Conservation (phyloP, 2,797 vertebrate species). For the Poeciliopsis gracilis region DNA sequence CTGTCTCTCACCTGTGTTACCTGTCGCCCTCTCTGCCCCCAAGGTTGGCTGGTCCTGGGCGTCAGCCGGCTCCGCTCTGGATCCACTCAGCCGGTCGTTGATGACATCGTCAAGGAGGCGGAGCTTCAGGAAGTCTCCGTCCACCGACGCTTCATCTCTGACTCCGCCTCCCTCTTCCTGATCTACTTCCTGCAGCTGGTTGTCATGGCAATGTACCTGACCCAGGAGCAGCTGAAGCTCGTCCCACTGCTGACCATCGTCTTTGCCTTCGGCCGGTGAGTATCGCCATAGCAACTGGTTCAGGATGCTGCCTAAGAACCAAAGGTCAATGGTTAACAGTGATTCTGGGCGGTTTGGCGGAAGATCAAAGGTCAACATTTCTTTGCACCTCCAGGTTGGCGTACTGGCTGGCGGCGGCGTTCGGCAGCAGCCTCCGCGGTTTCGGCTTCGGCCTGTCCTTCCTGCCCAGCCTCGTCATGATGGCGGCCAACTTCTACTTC, state of each 20-base stretch:
- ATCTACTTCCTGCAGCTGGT: slow-evolving; percentile 92
- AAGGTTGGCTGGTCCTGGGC: slow-evolving; percentile 88
- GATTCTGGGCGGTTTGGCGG: too few species aligned
- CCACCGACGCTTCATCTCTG: slow-evolving; percentile 83
- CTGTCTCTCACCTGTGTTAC: neutral
- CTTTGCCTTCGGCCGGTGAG: slow-evolving; percentile 88
- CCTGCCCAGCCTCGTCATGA: slow-evolving; percentile 88
- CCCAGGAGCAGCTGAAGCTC: slow-evolving; percentile 88
- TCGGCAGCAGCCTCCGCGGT: slow-evolving; percentile 85
- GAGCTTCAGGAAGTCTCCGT: slow-evolving; percentile 80
- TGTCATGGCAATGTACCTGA: slow-evolving; percentile 88
- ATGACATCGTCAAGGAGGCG: slow-evolving; percentile 55
- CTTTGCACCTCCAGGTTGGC: slow-evolving; percentile 78
- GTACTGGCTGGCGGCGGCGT: slow-evolving; percentile 87
- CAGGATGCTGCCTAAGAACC: neutral
- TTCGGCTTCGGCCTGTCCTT: slow-evolving; percentile 92
- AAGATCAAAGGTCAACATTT: neutral
- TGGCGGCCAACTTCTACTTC: slow-evolving; percentile 89
- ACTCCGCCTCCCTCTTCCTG: slow-evolving; percentile 87
- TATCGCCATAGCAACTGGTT: neutral
- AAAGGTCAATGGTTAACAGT: neutral
- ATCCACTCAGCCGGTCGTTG: slow-evolving; percentile 74
- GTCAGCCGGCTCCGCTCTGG: slow-evolving; percentile 80
- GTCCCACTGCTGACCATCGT: slow-evolving; percentile 87
- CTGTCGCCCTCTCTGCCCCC: neutral